phyloP scores from a whole-genome alignment of 2,113 vertebrate species.

The Phaethornis superciliosus region DNA sequence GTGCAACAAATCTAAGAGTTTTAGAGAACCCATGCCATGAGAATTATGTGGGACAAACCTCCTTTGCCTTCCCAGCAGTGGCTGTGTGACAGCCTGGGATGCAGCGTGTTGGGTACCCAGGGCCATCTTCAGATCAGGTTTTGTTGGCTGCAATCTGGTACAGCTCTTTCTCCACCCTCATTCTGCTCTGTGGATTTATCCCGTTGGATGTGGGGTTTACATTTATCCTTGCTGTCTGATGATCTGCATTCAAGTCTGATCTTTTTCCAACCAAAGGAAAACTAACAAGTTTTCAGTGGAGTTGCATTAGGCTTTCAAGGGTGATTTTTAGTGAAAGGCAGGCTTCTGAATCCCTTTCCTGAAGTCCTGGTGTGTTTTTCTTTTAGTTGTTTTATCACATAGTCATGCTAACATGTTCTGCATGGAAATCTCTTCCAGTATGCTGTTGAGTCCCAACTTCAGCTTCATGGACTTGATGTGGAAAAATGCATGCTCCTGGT shows the following conservation, averaged over 20 bases:
- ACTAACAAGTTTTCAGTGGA: background rate
- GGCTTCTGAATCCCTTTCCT: background rate
- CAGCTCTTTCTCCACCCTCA: background rate
- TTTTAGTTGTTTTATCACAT: background rate
- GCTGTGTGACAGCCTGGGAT: background rate
- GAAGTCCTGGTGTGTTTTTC: background rate
- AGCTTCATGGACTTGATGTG: constrained; percentile 80
- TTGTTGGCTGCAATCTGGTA: background rate
- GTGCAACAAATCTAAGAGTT: background rate
- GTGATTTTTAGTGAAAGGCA: background rate
- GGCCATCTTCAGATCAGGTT: background rate
- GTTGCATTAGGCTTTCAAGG: background rate
- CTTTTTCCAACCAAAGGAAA: background rate
- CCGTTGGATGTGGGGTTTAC: background rate
- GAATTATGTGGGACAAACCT: background rate
- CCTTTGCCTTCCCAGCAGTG: accelerated
- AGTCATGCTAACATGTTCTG: background rate
- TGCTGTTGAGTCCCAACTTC: constrained; percentile 90
- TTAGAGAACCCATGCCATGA: background rate
- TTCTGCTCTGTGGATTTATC: background rate
- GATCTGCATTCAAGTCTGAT: background rate
- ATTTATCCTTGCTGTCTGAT: background rate
- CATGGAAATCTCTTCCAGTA: constrained; percentile 80
- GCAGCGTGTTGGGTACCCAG: background rate
- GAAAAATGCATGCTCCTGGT: constrained; percentile 84